Evolutionary conservation across 2,797 vertebrate genomes (phyloP).

Genomic region (Syndactyla subalaris): DNA sequence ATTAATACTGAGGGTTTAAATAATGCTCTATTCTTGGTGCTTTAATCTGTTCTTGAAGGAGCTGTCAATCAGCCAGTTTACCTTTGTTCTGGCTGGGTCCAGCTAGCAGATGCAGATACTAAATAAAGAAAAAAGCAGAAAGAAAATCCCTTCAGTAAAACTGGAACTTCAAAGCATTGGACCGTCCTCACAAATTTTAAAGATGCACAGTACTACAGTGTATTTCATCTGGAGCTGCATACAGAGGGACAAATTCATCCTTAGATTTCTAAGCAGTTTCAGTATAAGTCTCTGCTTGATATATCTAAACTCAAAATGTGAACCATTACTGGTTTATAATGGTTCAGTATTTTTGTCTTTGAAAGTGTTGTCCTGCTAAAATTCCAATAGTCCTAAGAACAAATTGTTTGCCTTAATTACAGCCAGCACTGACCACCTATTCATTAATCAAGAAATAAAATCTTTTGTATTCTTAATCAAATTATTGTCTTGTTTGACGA

Average conservation of each 20-base stretch:
- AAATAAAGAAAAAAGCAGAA: background rate
- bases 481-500: background rate
- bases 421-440: background rate
- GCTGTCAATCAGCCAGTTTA: background rate
- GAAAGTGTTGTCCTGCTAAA: background rate
- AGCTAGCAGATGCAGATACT: background rate
- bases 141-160: background rate
- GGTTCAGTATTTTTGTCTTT: background rate
- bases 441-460: background rate
- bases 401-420: background rate
- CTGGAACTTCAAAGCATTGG: background rate
- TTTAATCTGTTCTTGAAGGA: slow-evolving; percentile 14
- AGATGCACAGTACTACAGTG: background rate
- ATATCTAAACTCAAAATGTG: background rate
- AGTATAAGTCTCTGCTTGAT: background rate
- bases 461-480: background rate
- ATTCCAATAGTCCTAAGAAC: background rate
- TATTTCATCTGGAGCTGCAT: background rate
- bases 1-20: background rate
- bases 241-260: background rate
- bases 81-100: background rate
- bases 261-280: background rate
- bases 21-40: background rate
- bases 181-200: background rate
- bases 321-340: background rate